Evolutionary conservation across 1,140 invertebrate species (phyloP).

Genomic region (Cydia splendana): DNA sequence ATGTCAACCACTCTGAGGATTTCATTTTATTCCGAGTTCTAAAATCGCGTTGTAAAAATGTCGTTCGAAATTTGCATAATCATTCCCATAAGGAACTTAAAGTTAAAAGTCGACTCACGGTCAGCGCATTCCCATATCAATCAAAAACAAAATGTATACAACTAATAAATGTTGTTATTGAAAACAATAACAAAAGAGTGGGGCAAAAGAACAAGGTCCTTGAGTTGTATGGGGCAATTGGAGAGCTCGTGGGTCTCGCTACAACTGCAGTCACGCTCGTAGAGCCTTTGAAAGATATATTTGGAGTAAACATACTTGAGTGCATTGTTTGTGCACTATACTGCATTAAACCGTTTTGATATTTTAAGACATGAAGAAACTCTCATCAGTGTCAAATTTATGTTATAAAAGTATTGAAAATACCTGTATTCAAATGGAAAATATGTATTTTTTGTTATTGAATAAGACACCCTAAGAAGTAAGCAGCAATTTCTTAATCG

Average conservation of each 20-base stretch:
- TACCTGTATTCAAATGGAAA: too few species aligned
- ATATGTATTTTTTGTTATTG: too few species aligned
- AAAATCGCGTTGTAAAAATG: constrained; percentile 13
- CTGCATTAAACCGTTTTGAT: constrained; percentile 50
- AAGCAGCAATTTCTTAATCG: too few species aligned
- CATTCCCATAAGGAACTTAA: constrained; percentile 67
- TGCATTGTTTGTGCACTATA: constrained; percentile 51
- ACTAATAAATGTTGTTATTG: constrained; percentile 64
- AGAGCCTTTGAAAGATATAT: constrained; percentile 59
- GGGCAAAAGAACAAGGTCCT: constrained; percentile 59
- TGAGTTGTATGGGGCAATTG: constrained; percentile 62
- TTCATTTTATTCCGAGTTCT: not conserved
- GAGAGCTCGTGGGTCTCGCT: constrained; percentile 43
- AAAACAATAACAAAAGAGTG: constrained; percentile 66
- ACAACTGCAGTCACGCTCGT: constrained; percentile 55
- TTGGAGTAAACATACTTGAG: constrained; percentile 72
- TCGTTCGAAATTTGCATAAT: constrained; percentile 37
- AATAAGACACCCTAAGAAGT: too few species aligned
- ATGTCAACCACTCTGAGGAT: constrained; percentile 37
- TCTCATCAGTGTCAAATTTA: not conserved
- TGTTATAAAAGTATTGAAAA: too few species aligned
- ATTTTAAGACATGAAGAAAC: constrained; percentile 34
- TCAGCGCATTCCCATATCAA: constrained; percentile 45
- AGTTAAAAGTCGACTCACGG: constrained; percentile 48
- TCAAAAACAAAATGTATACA: constrained; percentile 36